Base-by-base conservation (phyloP, 2,888 invertebrate species). In the Andrena praecox region DNA sequence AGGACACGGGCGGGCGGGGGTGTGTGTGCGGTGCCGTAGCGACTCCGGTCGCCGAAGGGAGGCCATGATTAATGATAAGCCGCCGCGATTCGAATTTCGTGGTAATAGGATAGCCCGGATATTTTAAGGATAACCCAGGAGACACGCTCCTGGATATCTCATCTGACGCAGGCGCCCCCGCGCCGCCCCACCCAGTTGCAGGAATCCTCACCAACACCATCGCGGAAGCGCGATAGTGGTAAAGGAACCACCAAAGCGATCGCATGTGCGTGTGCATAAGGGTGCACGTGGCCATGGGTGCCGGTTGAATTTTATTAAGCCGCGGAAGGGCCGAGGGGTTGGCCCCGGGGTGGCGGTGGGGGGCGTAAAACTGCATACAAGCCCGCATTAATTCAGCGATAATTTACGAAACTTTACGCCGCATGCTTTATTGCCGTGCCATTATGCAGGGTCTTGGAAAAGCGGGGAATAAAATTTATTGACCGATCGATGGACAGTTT, bases 81-180 rank as follows among this genome's bases (percentile, higher is more conserved):
- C 84, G 71, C 56, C 75, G 87, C 89, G 91, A 91, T 91, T 92
- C 91, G 89, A 92, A 92, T 91, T 91, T 91, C 90, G 90, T 89
- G 82, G 91, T 91, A 91, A 91, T 90, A 85, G 90, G 89, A 90
- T 91, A 88, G 87, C 87, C 81, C 73, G 89, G 87, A 85, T 89
- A 87, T 90, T 91, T 92, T 90, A 91, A 91, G 90, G 90, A 90
- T 91, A 90, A 89, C 88, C 90, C 89, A 84, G 78, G 90, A 91
- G 91, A 91, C 88, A 89, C 89, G 89, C 86, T 90, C 89, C 91
- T 89, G 88, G 85, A 81, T 89, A 86, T 88, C 83, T 75, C 66
- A 48, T 50, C 68, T 77, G 85, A 88, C 90, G 91, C 90, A 90
- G 80, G 89, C 90, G 91, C 87, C 85, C 77, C 80, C 76, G 62